These are phyloP conservation scores for Rotaria magnacalcarata DNA, from an alignment of 2,888 invertebrate genomes.

Conservation along the genomic window DNA sequence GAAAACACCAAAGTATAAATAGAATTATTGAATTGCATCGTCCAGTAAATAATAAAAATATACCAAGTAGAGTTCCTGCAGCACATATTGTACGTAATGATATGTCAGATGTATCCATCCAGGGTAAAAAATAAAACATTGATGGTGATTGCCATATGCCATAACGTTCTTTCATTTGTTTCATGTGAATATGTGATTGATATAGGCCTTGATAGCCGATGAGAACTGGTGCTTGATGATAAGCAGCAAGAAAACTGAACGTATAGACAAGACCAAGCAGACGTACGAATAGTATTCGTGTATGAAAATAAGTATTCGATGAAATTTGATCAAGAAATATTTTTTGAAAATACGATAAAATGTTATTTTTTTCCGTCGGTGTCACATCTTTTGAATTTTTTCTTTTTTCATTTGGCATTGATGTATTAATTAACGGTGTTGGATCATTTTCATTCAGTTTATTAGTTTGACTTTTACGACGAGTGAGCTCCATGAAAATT, in stretches of 20 bases:
- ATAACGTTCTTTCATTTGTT: slow-evolving; percentile 48
- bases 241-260: slow-evolving; percentile 58
- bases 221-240: slow-evolving; percentile 57
- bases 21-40: slow-evolving; percentile 54
- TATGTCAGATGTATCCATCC: background rate
- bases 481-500: background rate
- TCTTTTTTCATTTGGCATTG: background rate
- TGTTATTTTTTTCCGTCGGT: background rate
- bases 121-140: slow-evolving; percentile 30
- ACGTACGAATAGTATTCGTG: slow-evolving; percentile 44
- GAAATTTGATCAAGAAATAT: background rate
- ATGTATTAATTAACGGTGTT: background rate
- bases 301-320: slow-evolving; percentile 40
- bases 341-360: background rate
- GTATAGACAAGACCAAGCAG: slow-evolving; percentile 48
- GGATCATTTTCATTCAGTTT: background rate
- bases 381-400: background rate
- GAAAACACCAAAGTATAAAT: slow-evolving; percentile 49
- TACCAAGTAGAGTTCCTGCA: background rate
- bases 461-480: background rate
- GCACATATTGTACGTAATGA: background rate
- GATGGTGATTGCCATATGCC: slow-evolving; percentile 38
- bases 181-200: slow-evolving; percentile 53
- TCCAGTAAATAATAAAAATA: slow-evolving; percentile 51
- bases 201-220: slow-evolving; percentile 57